Conservation (phyloP, 1,140 invertebrate species). For the Lerema accius region DNA sequence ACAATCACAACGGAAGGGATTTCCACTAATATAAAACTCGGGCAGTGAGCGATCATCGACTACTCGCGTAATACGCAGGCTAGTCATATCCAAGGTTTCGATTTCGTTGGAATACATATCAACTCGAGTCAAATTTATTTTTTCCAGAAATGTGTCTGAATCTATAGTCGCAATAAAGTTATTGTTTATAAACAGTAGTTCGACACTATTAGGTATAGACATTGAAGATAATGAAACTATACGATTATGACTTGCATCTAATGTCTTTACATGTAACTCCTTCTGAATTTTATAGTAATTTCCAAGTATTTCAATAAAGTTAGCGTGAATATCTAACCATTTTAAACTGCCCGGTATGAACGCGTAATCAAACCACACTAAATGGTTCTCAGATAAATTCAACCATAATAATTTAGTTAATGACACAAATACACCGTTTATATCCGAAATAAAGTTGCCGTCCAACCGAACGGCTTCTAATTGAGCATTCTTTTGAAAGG, state of each 20-base stretch:
- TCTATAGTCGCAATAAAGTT: slow-evolving; percentile 90
- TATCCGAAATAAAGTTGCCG: slow-evolving; percentile 89
- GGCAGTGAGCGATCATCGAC: slow-evolving; percentile 85
- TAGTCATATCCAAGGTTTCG: slow-evolving; percentile 89
- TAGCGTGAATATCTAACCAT: slow-evolving; percentile 93
- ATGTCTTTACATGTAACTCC: slow-evolving; percentile 85
- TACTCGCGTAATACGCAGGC: slow-evolving; percentile 87
- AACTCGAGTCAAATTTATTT: slow-evolving; percentile 90
- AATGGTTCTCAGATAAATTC: slow-evolving; percentile 92
- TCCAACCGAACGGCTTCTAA: slow-evolving; percentile 92
- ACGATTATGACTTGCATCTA: slow-evolving; percentile 92
- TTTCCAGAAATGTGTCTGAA: slow-evolving; percentile 90
- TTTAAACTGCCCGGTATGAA: slow-evolving; percentile 90
- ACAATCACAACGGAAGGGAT: slow-evolving; percentile 94
- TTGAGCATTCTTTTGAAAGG: slow-evolving; percentile 88
- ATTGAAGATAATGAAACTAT: slow-evolving; percentile 87
- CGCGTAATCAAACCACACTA: slow-evolving; percentile 91
- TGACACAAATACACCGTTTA: slow-evolving; percentile 89
- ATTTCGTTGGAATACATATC: slow-evolving; percentile 93
- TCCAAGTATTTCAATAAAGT: slow-evolving; percentile 89
- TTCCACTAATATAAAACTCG: slow-evolving; percentile 93
- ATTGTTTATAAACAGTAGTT: slow-evolving; percentile 92
- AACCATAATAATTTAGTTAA: slow-evolving; percentile 90
- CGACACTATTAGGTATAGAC: slow-evolving; percentile 90
- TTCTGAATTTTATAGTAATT: slow-evolving; percentile 88